Evolutionary conservation across 1,140 invertebrate species (phyloP), one percentile per base, ranked within the genome.

Genomic region (Temnothorax curvispinosus): DNA sequence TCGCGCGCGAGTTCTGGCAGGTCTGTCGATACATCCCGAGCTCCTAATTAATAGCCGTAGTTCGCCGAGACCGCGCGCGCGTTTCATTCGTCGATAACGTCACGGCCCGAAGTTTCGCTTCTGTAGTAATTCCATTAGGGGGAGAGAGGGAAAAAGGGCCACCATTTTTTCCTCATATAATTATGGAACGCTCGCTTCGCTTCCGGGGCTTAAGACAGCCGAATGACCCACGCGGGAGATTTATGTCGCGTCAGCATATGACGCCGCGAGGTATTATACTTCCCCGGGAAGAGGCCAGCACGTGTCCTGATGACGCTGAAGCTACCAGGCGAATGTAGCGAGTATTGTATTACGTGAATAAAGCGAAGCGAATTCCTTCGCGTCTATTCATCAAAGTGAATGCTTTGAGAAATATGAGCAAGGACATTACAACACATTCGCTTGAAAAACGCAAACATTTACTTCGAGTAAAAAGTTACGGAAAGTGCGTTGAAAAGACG

Each of bases 11-110:
- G 80, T 74, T 75, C 54, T 84, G 69, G 80, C 80, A 84, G 80
- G n/a, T 84, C 80, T 84, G 80, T 84, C 80, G 80, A 84, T 84
- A 84, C 80, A 84, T 84, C 32, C 54, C 54, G 69, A 74, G 52
- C 69, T 50, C 4, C 41, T 84, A 84, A 84, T 84, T 84, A 84
- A 84, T 84, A 69, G 80, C 41, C 38, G 41, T 75, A 84, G 80
- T 84, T 84, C 69, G 41, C 38, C 52, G 71, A 82, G 67, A 82
- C 80, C 27, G 52, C 41, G 54, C 80, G 80, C 41, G 54, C 80
- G 80, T 84, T 84, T 75, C 80, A 60, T 75, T 84, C 69, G 80
- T 60, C 80, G 80, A 84, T 84, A 84, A 84, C 80, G 69, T 84
- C 80, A 74, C 80, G 80, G 69, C 47, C 32, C 54, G 54, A 62